Base-by-base conservation (phyloP, 1,140 invertebrate species). In the Acromyrmex charruanus region DNA sequence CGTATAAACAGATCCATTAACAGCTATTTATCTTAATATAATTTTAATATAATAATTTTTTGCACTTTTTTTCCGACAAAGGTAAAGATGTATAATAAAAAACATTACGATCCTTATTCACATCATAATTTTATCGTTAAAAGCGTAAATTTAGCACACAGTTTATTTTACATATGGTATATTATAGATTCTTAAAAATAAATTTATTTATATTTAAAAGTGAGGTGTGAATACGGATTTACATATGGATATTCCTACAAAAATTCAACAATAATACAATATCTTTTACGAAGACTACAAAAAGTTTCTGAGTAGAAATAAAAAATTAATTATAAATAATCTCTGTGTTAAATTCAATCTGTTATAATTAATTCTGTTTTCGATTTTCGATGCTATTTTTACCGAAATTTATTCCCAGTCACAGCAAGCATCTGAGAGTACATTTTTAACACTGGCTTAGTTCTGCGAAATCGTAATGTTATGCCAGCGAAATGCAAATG, bases 401-500 rank as follows among this genome's bases (percentile, higher is more conserved):
- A 77, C 4, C n/a, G 31, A 77, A 77, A 77, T 77, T 75, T 58
- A 14, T 77, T 61, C 9, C 1, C n/a, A 44, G 7, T 12, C 14
- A 10, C 12, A 18, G 21, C 6, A 51, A 65, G 6, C 10, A 44
- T 55, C 51, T 3, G n/a, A 35, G 44, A 1, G 5, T 3, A 21
- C 31, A 21, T 68, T 53, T 80, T 28, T 4, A 28, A 18, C 16
- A 12, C 58, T 31, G 28, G 10, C 18, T 53, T 31, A 25, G 44
- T 44, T 28, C 28, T 21, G 18, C 21, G 35, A 77, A 39, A 79
- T 79, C n/a, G 21, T 2, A 68, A 69, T 49, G 31, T 53, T 80
- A 68, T 53, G 7, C 28, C 25, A 39, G 28, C 9, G 28, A 80
- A 16, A 21, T 49, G 75, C 18, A 79, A 79, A 66, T 80, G 44